phyloP scores from a whole-genome alignment of 2,797 vertebrate genomes.

The Mus minutoides region DNA sequence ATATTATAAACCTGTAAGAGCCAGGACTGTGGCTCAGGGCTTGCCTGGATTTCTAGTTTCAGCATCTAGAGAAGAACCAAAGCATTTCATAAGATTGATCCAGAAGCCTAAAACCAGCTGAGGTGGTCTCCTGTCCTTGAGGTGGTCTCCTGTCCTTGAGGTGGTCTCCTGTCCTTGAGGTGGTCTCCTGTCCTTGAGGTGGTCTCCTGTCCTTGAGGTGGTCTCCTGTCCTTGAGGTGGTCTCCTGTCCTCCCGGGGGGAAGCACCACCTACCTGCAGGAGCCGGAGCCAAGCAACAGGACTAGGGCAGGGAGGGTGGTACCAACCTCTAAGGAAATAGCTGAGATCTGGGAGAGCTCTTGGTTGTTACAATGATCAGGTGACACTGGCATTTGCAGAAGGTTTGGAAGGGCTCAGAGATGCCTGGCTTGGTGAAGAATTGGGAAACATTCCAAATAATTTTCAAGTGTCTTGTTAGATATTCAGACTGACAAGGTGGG shows the following conservation, averaged over 20 bases:
- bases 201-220: too few relatives aligned
- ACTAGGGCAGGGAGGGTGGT: neutral
- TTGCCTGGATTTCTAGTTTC: neutral
- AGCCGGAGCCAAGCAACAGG: neutral
- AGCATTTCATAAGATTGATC: neutral
- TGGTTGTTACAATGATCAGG: neutral
- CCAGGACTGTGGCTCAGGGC: neutral
- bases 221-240: too few relatives aligned
- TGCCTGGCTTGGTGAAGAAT: neutral
- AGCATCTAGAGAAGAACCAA: neutral
- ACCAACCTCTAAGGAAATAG: neutral
- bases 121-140: neutral
- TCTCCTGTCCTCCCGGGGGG: neutral
- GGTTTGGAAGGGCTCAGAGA: neutral
- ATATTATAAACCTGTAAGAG: neutral
- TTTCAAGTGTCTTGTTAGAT: constrained; percentile 14
- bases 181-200: too few relatives aligned
- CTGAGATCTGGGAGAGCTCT: neutral
- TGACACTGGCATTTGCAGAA: neutral
- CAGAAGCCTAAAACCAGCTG: neutral
- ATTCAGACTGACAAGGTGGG: neutral
- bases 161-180: too few relatives aligned
- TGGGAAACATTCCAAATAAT: neutral
- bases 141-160: too few relatives aligned
- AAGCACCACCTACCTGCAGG: neutral